Base-by-base conservation (phyloP, 2,797 vertebrate species). In the Mionectes olivaceus region DNA sequence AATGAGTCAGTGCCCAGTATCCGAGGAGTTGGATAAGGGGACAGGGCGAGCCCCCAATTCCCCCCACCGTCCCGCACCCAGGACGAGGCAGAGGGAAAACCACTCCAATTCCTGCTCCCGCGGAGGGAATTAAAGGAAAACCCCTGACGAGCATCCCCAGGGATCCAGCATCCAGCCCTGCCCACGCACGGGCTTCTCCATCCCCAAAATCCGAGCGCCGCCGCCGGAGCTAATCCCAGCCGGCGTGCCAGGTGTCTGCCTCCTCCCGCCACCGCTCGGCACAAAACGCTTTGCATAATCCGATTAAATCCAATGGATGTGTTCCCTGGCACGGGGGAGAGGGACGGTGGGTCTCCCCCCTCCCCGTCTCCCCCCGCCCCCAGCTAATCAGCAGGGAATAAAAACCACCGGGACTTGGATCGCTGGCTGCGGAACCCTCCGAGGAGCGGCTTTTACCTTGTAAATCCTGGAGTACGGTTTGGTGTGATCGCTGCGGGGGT, bases 91-190 rank as follows among this genome's bases (percentile, higher is more conserved):
- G 44, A 28, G 32, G 10, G 9, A 23, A 44, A 19, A 13, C 13
- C 5, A 0, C 55, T 19, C n/a, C 0, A 3, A 22, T 46, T 52
- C 17, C 53, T 32, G 35, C 39, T 65, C 33, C 35, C n/a, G 60
- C 35, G 6, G 56, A 25, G 39, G 64, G n/a, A 70, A 80, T 74
- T 2, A 5, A 18, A 69, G 68, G 67, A 64, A 60, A 87, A 68
- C 5, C 64, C 41, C 15, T 0, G 0, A 9, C 0, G n/a, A 60
- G 59, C n/a, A 73, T 9, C 24, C 21, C 41, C 1, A 0, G 75
- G 15, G 57, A 37, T 5, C 35, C 35, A 35, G 35, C 44, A 39
- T 12, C 59, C 46, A 19, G 14, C 53, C 53, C 56, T 57, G 37
- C 30, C 69, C 64, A 8, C 2, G 15, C 64, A 8, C 2, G 15